Base-by-base conservation (phyloP, 2,888 invertebrate genomes). In the Nemoura dubitans region DNA sequence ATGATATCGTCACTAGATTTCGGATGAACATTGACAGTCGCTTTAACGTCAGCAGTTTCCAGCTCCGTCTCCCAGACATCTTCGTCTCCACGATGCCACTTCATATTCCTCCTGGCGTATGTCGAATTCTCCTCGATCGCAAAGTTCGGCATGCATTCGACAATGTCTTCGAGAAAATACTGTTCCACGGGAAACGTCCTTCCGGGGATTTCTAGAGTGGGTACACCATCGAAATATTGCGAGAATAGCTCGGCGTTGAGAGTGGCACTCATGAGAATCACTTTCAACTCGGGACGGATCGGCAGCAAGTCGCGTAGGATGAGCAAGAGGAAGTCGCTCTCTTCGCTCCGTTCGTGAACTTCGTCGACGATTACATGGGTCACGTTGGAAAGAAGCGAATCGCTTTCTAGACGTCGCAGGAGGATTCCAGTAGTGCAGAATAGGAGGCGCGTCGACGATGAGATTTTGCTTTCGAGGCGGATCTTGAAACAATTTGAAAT, bases 401-500 rank as follows among this genome's bases (percentile, higher is more conserved):
- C 97, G 76, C 96, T 94, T 89, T 97, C 96, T 80, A 99, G 91
- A 85, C 97, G 94, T 81, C 98, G 93, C 78, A 98, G 91, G 84
- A 98, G 91, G 85, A 99, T 98, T 85, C 98, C 98, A 0, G 97
- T 98, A 0, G 98, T 99, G 90, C 98, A 98, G 92, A 98, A 98
- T 1, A 96, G 96, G 21, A 98, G 92, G 2, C 98, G 93, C 0
- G 98, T 98, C 90, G 93, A 93, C 0, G 93, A 92, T 0, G 96
- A 96, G 5, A 96, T 93, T 93, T 96, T 96, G 90, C 94, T 96
- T 91, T 97, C 97, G 87, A 97, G 91, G 86, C 96, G 93, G 88
- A 97, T 96, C 93, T 96, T 94, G 89, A 95, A 86, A 10, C 10
- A 3, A 36, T 30, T n/a, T n/a, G n/a, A n/a, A n/a, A n/a, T n/a